Evolutionary conservation across 2,113 vertebrate genomes (phyloP), one percentile per base, ranked within the genome.

Genomic region (Poeciliopsis occidentalis): DNA sequence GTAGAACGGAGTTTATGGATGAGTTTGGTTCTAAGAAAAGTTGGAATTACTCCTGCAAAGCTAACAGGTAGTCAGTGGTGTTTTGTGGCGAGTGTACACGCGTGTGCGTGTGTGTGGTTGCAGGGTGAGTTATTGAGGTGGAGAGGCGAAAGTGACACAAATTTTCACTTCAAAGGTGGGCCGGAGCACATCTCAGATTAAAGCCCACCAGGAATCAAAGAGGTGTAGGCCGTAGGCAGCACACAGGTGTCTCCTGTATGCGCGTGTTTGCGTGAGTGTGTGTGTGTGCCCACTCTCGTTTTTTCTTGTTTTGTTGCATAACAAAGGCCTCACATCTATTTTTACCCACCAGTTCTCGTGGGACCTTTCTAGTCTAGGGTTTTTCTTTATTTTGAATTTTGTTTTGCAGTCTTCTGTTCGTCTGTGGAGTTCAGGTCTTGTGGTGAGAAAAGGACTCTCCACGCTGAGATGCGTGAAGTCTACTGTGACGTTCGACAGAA

Each of bases 121-220:
- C n/a, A 54, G 47, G 22, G 71, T 34, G 31, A 34, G 60, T 37
- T 73, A 39, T 24, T 6, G 74, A 71, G 44, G 73, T 64, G 3
- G 73, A 67, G 79, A 75, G 76, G 67, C 15, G 37, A 76, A 87
- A 85, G 88, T 80, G 85, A 83, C 81, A 34, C 78, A 79, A 85
- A 90, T 94, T 93, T 92, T 85, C 92, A 93, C 92, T 94, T 95
- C 94, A 95, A 95, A 95, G 87, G 87, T 77, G 61, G 80, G 70
- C 82, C 71, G 70, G 81, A 87, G 83, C 86, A 85, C 84, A 73
- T 82, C 76, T 19, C 84, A 94, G 94, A 94, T 95, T 95, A 95
- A 95, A 95, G 93, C 93, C 3, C 91, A 89, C 75, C 85, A 62
- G 88, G 92, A 91, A 93, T 94, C 92, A 95, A 95, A 94, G 91